Evolutionary conservation across 2,888 invertebrate genomes (phyloP).

Genomic region (Priocnemis perturbator): DNA sequence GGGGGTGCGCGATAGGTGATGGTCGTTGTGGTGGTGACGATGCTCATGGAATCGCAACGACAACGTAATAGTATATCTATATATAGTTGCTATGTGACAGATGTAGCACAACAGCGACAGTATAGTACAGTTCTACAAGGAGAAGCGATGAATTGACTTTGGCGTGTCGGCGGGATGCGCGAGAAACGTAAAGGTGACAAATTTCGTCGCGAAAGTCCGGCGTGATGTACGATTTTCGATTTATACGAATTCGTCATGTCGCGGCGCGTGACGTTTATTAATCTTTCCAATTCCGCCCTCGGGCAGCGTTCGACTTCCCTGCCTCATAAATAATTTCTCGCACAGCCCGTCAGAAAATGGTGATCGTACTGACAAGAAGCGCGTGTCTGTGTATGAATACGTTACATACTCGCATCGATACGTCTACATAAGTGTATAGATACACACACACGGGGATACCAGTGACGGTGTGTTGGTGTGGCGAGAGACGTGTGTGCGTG

Average conservation of each 20-base stretch:
- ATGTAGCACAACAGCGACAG: slow-evolving; percentile 5
- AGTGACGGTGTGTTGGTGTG: not conserved
- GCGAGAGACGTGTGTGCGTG: slow-evolving; percentile 6
- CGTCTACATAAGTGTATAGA: not conserved
- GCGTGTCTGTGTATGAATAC: not conserved
- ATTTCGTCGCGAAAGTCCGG: too few relatives aligned
- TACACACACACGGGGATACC: slow-evolving; percentile 2
- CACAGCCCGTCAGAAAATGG: not conserved
- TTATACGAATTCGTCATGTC: not conserved
- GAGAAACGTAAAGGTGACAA: not conserved
- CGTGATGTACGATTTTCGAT: not conserved
- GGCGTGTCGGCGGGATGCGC: not conserved
- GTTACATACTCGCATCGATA: too few relatives aligned
- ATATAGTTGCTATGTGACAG: slow-evolving; percentile 3
- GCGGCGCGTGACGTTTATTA: not conserved
- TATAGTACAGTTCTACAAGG: not conserved
- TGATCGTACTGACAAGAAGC: slow-evolving; percentile 7
- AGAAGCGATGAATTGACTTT: not conserved
- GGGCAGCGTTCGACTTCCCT: not conserved
- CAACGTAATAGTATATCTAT: slow-evolving; percentile 5
- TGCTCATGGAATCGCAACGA: slow-evolving; percentile 9
- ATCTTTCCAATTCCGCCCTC: not conserved
- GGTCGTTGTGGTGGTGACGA: not conserved
- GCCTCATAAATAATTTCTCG: not conserved
- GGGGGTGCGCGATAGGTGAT: slow-evolving; percentile 22